These are phyloP conservation scores for Chrysopilus asiliformis DNA, from an alignment of 2,888 invertebrate genomes.

Conservation along the genomic window DNA sequence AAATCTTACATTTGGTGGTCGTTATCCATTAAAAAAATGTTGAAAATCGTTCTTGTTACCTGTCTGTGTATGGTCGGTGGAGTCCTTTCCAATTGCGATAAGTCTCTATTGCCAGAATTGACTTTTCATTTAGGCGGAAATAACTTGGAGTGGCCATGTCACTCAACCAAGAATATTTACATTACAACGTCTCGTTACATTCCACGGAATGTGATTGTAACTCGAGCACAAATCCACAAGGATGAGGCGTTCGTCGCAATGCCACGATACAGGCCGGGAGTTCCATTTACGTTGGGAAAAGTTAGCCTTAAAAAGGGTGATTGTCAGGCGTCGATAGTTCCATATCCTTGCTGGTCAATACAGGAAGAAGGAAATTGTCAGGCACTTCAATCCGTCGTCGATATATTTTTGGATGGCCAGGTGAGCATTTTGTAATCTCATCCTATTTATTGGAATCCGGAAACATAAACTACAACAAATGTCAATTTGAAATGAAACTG, in stretches of 20 bases:
- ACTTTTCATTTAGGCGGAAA: conserved; percentile 32
- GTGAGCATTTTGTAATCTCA: conserved; percentile 24
- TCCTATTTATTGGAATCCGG: too few species aligned
- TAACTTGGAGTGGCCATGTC: conserved; percentile 43
- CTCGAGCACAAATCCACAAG: conserved; percentile 44
- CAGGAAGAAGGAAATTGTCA: conserved; percentile 57
- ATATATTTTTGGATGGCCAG: conserved; percentile 46
- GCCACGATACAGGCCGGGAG: conserved; percentile 47
- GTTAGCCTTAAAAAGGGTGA: conserved; percentile 39
- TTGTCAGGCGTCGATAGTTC: conserved; percentile 40
- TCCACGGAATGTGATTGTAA: conserved; percentile 46
- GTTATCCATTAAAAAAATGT: too few species aligned
- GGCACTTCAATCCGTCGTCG: conserved; percentile 55
- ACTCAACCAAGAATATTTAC: conserved; percentile 44
- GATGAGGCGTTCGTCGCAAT: conserved; percentile 45
- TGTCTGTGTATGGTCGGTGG: not conserved
- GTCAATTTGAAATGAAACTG: too few species aligned
- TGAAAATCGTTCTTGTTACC: not conserved
- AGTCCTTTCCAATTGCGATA: conserved; percentile 9
- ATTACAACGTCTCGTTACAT: conserved; percentile 43
- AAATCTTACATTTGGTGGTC: too few species aligned
- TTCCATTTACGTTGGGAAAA: conserved; percentile 45
- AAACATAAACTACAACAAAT: too few species aligned
- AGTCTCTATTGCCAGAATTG: conserved; percentile 19
- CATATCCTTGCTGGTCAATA: conserved; percentile 53